phyloP scores from a whole-genome alignment of 2,888 invertebrate genomes.

The Hypomecis punctinalis region DNA sequence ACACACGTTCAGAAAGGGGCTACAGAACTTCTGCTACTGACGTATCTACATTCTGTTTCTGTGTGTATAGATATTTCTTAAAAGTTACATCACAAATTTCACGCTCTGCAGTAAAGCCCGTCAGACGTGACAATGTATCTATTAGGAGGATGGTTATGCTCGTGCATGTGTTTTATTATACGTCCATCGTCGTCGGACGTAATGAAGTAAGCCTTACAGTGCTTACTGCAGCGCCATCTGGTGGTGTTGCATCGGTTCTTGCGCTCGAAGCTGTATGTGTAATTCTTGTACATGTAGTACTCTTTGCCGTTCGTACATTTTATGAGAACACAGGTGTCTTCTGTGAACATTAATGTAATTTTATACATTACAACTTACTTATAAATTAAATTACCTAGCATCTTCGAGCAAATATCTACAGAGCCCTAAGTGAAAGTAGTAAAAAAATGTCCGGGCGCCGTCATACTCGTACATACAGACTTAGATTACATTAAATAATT shows the following conservation, averaged over 20 bases:
- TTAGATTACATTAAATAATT: too few species aligned
- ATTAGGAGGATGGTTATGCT: background rate
- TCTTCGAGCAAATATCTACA: too few species aligned
- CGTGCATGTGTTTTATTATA: background rate
- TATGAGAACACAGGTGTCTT: background rate
- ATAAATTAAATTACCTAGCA: too few species aligned
- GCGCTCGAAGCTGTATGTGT: background rate
- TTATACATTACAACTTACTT: too few species aligned
- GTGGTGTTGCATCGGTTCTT: background rate
- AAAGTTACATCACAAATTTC: background rate
- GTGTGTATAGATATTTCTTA: background rate
- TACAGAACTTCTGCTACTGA: too few species aligned
- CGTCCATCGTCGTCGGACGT: background rate
- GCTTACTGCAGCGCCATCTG: constrained; percentile 6
- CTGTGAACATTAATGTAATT: background rate
- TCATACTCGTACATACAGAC: too few species aligned
- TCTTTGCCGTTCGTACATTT: background rate
- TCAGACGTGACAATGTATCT: background rate
- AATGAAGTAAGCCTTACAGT: constrained; percentile 6
- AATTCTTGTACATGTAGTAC: constrained; percentile 5
- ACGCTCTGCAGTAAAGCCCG: background rate
- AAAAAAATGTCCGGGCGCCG: too few species aligned
- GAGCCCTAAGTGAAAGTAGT: too few species aligned
- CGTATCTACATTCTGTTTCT: too few species aligned
- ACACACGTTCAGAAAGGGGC: too few species aligned